Evolutionary conservation across 2,797 vertebrate species (phyloP).

Genomic region (Eremophila alpestris): DNA sequence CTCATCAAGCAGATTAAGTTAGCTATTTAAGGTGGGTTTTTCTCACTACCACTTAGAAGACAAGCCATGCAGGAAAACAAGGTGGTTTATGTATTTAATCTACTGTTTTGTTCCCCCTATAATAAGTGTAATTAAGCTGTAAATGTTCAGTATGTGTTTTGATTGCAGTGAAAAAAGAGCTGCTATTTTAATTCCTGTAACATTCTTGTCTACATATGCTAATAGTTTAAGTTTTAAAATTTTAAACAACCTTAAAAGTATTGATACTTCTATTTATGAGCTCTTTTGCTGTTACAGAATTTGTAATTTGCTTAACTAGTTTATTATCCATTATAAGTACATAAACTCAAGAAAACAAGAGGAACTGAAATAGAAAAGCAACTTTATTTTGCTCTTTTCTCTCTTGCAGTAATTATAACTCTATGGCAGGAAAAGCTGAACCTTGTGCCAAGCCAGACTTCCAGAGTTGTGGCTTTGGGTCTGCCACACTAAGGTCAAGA

Average conservation of each 20-base stretch:
- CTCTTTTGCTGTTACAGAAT: not conserved
- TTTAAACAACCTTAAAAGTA: not conserved
- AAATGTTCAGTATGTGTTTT: rapidly evolving
- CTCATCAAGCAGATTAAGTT: not conserved
- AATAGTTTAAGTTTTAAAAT: not conserved
- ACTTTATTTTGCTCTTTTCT: not conserved
- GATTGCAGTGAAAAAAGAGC: not conserved
- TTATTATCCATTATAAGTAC: not conserved
- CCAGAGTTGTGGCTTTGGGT: not conserved
- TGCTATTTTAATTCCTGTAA: not conserved
- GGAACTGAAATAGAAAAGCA: not conserved
- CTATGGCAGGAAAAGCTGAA: not conserved
- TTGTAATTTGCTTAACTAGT: rapidly evolving
- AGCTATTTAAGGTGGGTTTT: not conserved
- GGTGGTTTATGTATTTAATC: not conserved
- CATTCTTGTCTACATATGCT: rapidly evolving
- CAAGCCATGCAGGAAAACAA: not conserved
- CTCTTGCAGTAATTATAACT: rapidly evolving
- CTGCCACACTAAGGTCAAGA: not conserved
- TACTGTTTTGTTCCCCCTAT: rapidly evolving
- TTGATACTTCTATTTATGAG: not conserved
- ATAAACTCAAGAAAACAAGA: not conserved
- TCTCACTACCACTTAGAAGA: rapidly evolving
- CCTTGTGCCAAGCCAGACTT: not conserved
- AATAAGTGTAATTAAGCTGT: rapidly evolving